Percentiles rank a stretch among this genome's conserved stretches.
phyloP scores from a whole-genome alignment of 2,888 invertebrate genomes.

The Flabesymbios commensalis region DNA sequence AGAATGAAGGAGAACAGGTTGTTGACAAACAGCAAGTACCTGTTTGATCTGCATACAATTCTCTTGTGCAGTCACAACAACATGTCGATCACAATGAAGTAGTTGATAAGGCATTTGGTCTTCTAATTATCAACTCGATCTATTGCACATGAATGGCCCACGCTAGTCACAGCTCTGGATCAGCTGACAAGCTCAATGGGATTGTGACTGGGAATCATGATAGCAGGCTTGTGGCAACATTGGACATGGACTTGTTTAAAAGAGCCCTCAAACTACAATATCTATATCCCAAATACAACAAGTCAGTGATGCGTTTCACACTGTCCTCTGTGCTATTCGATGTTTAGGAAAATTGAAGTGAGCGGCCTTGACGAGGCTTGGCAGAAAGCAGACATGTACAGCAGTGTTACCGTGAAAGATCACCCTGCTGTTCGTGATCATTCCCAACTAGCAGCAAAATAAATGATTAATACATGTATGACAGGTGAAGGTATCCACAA shows the following conservation, averaged over 20 bases:
- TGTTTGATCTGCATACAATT: conserved; percentile 14
- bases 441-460: too few relatives aligned
- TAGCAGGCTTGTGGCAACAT: not conserved
- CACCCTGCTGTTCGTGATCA: too few relatives aligned
- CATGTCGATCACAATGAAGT: not conserved
- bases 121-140: conserved; percentile 16
- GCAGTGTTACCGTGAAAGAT: too few relatives aligned
- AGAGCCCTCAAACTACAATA: conserved; percentile 11
- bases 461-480: too few relatives aligned
- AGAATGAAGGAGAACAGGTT: not conserved
- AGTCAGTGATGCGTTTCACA: too few relatives aligned
- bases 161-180: conserved; percentile 10
- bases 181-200: conserved; percentile 6
- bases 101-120: not conserved
- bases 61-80: not conserved
- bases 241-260: conserved; percentile 17
- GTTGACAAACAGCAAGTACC: conserved; percentile 6
- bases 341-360: too few relatives aligned
- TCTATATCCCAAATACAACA: conserved; percentile 8
- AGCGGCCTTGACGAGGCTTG: too few relatives aligned
- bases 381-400: conserved; percentile 4
- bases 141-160: conserved; percentile 10
- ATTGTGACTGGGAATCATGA: not conserved
- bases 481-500: too few relatives aligned
- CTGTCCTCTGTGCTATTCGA: too few relatives aligned